phyloP scores from a whole-genome alignment of 1,140 invertebrate genomes.

The Copidosoma floridanum region DNA sequence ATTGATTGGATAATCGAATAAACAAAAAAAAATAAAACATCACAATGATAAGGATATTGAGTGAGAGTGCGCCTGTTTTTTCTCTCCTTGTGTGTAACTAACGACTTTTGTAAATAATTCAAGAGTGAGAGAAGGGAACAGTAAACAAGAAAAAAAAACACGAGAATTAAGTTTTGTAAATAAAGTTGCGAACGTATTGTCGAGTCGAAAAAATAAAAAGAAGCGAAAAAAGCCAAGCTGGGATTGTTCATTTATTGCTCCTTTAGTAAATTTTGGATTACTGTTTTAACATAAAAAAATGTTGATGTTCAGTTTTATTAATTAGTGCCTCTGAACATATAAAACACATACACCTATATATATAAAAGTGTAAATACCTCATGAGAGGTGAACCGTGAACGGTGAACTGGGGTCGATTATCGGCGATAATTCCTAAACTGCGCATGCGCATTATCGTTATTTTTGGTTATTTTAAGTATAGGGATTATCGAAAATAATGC shows the following conservation, averaged over 20 bases:
- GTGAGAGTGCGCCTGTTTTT: slow-evolving; percentile 33
- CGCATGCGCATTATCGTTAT: too few species aligned
- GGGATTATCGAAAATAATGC: too few species aligned
- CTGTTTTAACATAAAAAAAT: slow-evolving; percentile 9
- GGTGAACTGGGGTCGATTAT: too few species aligned
- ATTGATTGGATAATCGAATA: neutral
- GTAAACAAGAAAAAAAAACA: slow-evolving; percentile 14
- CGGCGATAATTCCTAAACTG: too few species aligned
- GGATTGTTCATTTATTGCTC: too few species aligned
- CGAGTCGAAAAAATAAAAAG: slow-evolving; percentile 25
- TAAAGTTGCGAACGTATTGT: slow-evolving; percentile 24
- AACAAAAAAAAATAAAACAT: slow-evolving; percentile 4
- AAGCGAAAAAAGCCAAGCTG: slow-evolving; percentile 10
- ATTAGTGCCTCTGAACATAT: too few species aligned
- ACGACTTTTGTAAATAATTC: slow-evolving; percentile 23
- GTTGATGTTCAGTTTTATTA: too few species aligned
- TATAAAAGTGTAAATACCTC: too few species aligned
- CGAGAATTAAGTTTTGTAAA: slow-evolving; percentile 29
- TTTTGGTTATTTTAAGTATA: too few species aligned
- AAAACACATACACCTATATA: too few species aligned
- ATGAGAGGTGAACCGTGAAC: too few species aligned
- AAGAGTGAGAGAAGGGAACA: slow-evolving; percentile 17
- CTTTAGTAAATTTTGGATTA: neutral
- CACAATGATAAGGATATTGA: too few species aligned
- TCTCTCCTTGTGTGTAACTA: slow-evolving; percentile 13